Evolutionary conservation across 2,797 vertebrate genomes (phyloP).

Genomic region (Anniella stebbinsi): DNA sequence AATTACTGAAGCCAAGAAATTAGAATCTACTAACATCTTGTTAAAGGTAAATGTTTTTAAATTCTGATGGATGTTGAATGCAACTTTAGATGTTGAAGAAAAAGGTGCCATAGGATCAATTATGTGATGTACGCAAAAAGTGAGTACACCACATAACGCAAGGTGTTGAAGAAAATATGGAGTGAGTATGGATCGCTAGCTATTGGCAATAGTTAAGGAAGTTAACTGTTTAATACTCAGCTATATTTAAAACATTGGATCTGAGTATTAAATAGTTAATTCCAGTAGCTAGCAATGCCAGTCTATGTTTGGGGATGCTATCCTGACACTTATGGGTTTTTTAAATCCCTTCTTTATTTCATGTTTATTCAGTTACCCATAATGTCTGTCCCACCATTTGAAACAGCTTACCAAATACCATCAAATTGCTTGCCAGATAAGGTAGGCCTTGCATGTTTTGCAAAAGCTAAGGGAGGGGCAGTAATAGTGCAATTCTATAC

Average conservation of each 20-base stretch:
- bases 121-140: neutral
- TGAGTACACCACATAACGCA: neutral
- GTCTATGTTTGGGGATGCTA: neutral
- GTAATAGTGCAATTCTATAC: neutral
- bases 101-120: neutral
- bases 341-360: neutral
- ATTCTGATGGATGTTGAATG: neutral
- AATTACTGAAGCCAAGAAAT: constrained; percentile 84
- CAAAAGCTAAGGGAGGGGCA: neutral
- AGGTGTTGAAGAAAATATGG: neutral
- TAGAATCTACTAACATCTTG: constrained; percentile 81
- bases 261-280: neutral
- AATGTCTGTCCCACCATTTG: neutral
- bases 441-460: neutral
- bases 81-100: neutral
- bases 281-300: neutral
- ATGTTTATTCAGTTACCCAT: neutral
- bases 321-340: neutral
- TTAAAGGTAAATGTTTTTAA: constrained; percentile 83
- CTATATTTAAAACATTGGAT: neutral
- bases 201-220: neutral
- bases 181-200: neutral
- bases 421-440: neutral
- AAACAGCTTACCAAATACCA: neutral
- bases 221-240: neutral